A percentile compares a stretch with the other conserved stretches of the same genome.
Conservation (phyloP, 2,888 invertebrate species). For the Euclidia mi region DNA sequence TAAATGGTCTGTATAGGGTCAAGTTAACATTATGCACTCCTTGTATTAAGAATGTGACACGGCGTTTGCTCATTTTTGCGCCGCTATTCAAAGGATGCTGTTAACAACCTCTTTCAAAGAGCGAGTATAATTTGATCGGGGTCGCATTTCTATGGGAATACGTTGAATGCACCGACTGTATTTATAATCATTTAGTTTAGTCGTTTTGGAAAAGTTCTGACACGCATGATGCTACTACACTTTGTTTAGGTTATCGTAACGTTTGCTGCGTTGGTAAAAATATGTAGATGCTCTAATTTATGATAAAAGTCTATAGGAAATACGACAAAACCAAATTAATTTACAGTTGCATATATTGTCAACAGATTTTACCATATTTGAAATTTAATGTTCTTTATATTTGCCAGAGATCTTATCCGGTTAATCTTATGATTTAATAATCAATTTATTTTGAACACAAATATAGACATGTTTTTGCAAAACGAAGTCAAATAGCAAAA, state of each 20-base stretch:
- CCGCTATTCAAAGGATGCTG: slow-evolving; percentile 87
- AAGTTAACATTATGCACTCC: slow-evolving; percentile 85
- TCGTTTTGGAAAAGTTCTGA: slow-evolving; percentile 14
- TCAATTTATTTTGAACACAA: not conserved
- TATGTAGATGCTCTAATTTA: too few relatives aligned
- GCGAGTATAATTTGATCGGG: slow-evolving; percentile 89
- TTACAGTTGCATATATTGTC: too few relatives aligned
- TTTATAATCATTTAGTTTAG: slow-evolving; percentile 45
- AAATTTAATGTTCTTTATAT: too few relatives aligned
- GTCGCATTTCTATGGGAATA: slow-evolving; percentile 87
- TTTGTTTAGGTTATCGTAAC: not conserved
- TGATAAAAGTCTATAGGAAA: too few relatives aligned
- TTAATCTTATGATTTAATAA: not conserved
- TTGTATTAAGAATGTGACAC: slow-evolving; percentile 81
- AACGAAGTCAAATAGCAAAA: slow-evolving; percentile 62
- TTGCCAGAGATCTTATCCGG: too few relatives aligned
- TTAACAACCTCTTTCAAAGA: slow-evolving; percentile 89
- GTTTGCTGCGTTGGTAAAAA: too few relatives aligned
- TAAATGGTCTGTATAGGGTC: slow-evolving; percentile 82
- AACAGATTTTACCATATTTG: too few relatives aligned
- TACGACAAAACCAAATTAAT: too few relatives aligned
- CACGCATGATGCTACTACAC: slow-evolving; percentile 3
- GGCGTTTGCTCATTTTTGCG: slow-evolving; percentile 88
- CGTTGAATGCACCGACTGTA: slow-evolving; percentile 68
- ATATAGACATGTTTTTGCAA: slow-evolving; percentile 37